Evolutionary conservation across 2,888 invertebrate genomes (phyloP), one percentile per base, ranked within the genome.

Genomic region (Clusia tigrina): DNA sequence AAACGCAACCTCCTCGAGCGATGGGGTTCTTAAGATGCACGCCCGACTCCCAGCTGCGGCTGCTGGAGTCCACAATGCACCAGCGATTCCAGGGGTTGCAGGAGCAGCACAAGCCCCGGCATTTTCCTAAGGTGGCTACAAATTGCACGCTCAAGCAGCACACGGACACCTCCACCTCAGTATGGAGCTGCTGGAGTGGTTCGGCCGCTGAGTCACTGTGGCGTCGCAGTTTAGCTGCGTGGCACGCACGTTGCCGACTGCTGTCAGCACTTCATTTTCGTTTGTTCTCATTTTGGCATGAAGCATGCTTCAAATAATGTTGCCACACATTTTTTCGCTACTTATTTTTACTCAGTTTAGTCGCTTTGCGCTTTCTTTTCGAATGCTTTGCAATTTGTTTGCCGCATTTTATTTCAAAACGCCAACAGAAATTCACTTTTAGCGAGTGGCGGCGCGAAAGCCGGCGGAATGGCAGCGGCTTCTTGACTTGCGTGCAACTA

Each of bases 201-300:
- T 23, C 9, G 53, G n/a, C 53, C 23, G 24, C 23, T 10, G n/a
- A 46, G 5, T 18, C 15, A 18, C n/a, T 54, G n/a, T 58, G 58
- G 53, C 66, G 54, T 55, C 37, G 2, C 58, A 57, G n/a, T 58
- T 62, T 26, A 32, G 46, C 42, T 56, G 64, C 55, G 18, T 24
- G n/a, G 48, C 54, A 66, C 65, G 71, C 71, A 66, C 65, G 66
- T 15, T 42, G 42, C 12, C 42, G n/a, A n/a, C 42, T 71, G 67
- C 70, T 77, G 77, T 74, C 77, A 73, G 74, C 74, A 77, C 74
- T 77, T 75, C 74, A 75, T 76, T 75, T 77, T 73, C 70, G 69
- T 48, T 18, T 18, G 42, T 42, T 6, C 42, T 6, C 32, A 12
- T 32, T 74, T 68, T 70, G 76, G 69, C 73, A 67, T 76, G 73